Conservation (phyloP, 2,113 vertebrate genomes). For the Microcebus ravelobensis region DNA sequence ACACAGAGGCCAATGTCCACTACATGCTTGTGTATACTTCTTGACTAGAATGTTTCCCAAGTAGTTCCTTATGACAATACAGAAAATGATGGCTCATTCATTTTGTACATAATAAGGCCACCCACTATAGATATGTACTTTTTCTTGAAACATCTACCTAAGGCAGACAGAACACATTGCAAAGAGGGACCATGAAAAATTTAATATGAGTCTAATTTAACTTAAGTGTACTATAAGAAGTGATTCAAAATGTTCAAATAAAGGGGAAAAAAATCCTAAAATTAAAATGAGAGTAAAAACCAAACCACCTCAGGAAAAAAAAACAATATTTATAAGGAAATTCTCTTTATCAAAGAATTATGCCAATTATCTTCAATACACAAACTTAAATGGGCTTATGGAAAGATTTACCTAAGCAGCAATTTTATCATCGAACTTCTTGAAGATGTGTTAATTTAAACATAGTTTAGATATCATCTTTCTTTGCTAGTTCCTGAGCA, state of each 20-base stretch:
- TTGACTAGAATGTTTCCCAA: background rate
- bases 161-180: background rate
- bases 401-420: background rate
- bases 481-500: background rate
- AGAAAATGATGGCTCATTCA: background rate
- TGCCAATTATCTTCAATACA: background rate
- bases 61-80: background rate
- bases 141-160: background rate
- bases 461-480: background rate
- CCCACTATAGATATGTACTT: background rate
- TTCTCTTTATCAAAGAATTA: background rate
- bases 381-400: background rate
- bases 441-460: conserved; percentile 8
- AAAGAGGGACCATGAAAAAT: background rate
- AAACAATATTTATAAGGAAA: background rate
- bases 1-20: background rate
- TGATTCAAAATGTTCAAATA: conserved; percentile 16
- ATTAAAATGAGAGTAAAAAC: conserved; percentile 14
- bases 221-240: background rate
- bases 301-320: background rate
- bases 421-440: background rate
- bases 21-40: background rate
- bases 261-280: background rate
- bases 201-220: background rate
- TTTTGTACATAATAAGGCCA: background rate